Conservation (phyloP, 92 coral and sea anemone species). For the Palythoa grandiflora region DNA sequence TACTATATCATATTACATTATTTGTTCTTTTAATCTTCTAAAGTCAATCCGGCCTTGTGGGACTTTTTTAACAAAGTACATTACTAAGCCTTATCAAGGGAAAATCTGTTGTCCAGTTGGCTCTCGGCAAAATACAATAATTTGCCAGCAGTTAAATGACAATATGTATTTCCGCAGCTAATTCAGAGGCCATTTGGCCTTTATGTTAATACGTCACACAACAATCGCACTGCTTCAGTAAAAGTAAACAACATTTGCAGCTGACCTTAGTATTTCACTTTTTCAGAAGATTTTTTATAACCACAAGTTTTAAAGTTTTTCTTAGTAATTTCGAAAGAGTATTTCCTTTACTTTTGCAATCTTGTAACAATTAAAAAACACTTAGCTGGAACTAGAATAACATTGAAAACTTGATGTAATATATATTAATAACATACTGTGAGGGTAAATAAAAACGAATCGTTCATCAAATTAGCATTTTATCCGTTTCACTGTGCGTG, state of each 20-base stretch:
- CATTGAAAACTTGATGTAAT: not conserved
- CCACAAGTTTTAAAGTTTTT: not conserved
- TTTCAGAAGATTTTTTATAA: not conserved
- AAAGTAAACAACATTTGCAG: conserved; percentile 21
- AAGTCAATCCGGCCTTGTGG: no score
- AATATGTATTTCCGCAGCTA: not conserved
- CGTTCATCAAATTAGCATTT: conserved; percentile 10
- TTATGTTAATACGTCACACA: conserved; percentile 9
- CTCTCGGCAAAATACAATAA: no score
- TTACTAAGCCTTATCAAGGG: no score
- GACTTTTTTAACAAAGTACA: no score
- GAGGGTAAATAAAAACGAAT: not conserved
- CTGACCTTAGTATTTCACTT: not conserved
- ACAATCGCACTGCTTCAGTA: not conserved
- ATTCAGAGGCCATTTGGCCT: not conserved
- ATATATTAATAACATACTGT: not conserved
- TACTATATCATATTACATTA: no score
- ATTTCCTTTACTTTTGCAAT: not conserved
- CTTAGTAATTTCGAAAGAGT: not conserved
- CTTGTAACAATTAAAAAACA: not conserved
- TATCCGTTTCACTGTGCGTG: not conserved
- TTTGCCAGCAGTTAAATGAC: no score
- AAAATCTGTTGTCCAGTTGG: no score
- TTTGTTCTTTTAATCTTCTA: no score
- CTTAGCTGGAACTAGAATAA: not conserved